Base-by-base conservation (phyloP, 2,888 invertebrate genomes). In the Mesorhabditis spiculigera region DNA sequence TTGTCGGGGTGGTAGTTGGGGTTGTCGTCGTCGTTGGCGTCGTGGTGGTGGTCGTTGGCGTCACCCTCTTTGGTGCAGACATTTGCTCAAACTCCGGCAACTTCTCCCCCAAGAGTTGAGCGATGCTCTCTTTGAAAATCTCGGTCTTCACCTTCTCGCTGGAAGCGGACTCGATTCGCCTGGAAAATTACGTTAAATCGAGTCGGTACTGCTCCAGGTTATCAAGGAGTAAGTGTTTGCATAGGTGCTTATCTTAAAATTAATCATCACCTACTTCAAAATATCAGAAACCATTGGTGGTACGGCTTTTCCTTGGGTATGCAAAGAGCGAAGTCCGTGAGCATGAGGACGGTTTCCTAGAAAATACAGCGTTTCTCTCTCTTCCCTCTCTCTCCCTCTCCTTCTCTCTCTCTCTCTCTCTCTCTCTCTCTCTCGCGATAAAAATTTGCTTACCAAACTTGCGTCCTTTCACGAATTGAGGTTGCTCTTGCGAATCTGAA, bases 81-180 rank as follows among this genome's bases (percentile, higher is more conserved):
- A 50, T 50, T 50, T 50, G 10, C 28, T 28, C 28, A 28, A 28
- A 28, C 28, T 28, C 28, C 1, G 28, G 28, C 28, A 28, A 28
- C 58, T 65, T 62, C 45, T 69, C 65, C 1, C 43, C 28, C 4
- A 69, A 62, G 10, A 69, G 66, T 28, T n/a, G n/a, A 13, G 69
- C 65, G 63, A 69, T 69, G 41, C 69, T 69, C 63, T 69, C 65
- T n/a, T 69, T 50, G 69, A 69, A 69, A 62, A 69, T 65, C 3
- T 65, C 69, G 10, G 45, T 45, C n/a, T 61, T 62, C 42, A 65
- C 69, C 5, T 63, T 68, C 13, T 69, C 69, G 4, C 65, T 65
- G 10, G 58, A 66, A 41, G 69, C 69, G 5, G 65, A 65, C 42
- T 69, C 65, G 65, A 69, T 69, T 4, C 66, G 65, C 45, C 69